Evolutionary conservation across 2,888 invertebrate species (phyloP).

Genomic region (Drosophila rubida): DNA sequence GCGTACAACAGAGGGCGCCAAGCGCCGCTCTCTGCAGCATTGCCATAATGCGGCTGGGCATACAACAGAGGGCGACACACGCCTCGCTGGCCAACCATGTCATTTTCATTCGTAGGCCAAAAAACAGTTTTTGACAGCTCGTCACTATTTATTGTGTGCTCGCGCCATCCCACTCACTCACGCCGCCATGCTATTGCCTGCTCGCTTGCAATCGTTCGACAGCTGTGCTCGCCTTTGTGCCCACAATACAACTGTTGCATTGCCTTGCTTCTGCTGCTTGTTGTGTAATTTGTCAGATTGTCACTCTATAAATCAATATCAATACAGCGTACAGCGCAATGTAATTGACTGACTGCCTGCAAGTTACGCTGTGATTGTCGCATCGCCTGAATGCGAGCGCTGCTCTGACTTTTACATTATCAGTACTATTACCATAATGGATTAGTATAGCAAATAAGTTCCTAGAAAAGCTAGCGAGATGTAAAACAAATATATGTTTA

Average conservation of each 20-base stretch:
- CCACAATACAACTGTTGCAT: conserved; percentile 51
- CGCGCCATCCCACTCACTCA: background rate
- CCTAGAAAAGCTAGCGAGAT: no score
- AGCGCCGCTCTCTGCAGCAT: background rate
- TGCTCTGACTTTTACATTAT: no score
- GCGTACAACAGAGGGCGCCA: no score
- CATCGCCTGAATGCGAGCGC: no score
- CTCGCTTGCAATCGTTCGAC: background rate
- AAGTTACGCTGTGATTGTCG: conserved; percentile 6
- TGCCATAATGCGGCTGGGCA: background rate
- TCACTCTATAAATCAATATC: conserved; percentile 47
- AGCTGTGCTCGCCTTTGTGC: background rate
- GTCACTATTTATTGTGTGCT: conserved; percentile 47
- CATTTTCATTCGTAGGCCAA: conserved; percentile 43
- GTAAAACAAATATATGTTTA: no score
- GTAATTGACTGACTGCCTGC: background rate
- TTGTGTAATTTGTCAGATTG: conserved; percentile 64
- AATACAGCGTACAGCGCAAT: background rate
- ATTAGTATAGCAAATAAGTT: no score
- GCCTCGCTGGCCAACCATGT: conserved; percentile 30
- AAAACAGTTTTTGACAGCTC: conserved; percentile 63
- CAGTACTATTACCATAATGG: no score
- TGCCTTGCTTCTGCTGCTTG: conserved; percentile 37
- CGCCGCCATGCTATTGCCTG: background rate
- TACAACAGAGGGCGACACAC: conserved; percentile 26